Evolutionary conservation across 2,888 invertebrate genomes (phyloP), one percentile per base, ranked within the genome.

Genomic region (Automeris io): DNA sequence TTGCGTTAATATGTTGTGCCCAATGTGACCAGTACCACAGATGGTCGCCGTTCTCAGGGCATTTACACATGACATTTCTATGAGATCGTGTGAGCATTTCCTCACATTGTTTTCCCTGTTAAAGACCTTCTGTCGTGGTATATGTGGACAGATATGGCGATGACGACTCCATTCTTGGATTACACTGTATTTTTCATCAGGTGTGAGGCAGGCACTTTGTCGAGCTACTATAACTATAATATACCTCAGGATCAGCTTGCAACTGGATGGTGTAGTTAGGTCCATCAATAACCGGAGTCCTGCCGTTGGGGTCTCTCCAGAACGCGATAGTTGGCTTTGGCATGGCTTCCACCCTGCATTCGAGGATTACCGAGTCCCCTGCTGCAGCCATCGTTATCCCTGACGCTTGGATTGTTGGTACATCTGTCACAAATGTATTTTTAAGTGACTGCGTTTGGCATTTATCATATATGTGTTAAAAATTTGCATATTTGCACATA

Each of bases 241-340:
- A 34, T 13, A 89, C 92, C 50, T 92, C 90, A 45, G 88, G 87
- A 46, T 91, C 89, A 29, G 88, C 81, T 2, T 83, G 57, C 1
- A 90, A 74, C 26, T 89, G 86, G 45, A 93, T 91, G 22, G 90
- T 88, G 57, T 92, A 93, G 70, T 93, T 93, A 9, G 92, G 92
- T 18, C 93, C 93, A 45, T 93, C 92, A 11, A 93, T 93, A 12
- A 95, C 92, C 0, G 93, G 93, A 0, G 91, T 88, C 4, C 93
- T 82, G 1, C 92, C 92, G 42, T 90, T 90, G 39, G 91, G 91
- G 61, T 93, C 94, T 40, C 91, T 89, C 93, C 94, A 95, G 86
- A 95, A 95, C 8, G 93, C 90, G 56, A 94, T 91, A 51, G 92
- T 92, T 0, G 95, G 95, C 48, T 91, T 91, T 0, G 95, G 95